These are phyloP conservation scores for Ariolimax columbianus DNA, from an alignment of 2,888 invertebrate genomes.

Conservation along the genomic window DNA sequence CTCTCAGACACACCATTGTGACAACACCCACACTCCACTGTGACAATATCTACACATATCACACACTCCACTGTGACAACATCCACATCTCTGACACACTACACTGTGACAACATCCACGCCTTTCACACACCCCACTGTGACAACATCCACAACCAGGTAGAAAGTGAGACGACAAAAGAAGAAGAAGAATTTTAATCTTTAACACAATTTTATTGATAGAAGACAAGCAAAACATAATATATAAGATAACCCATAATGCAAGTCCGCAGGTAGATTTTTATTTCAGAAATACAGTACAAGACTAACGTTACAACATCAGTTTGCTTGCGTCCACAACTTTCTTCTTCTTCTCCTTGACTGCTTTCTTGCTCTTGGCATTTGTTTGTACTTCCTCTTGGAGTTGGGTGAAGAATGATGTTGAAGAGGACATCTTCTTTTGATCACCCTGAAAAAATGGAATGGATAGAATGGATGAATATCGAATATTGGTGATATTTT, in stretches of 20 bases:
- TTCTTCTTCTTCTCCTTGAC: conserved; percentile 64
- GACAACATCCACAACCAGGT: no score
- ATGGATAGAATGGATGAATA: background rate
- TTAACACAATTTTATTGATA: background rate
- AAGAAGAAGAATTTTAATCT: no score
- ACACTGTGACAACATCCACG: no score
- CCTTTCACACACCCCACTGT: no score
- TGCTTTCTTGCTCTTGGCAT: conserved; percentile 81
- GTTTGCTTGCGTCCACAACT: conserved; percentile 82
- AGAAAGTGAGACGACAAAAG: no score
- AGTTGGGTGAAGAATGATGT: conserved; percentile 91
- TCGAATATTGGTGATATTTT: background rate
- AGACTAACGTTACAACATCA: conserved; percentile 81
- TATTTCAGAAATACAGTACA: background rate
- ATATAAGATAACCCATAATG: no score
- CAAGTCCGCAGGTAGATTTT: background rate
- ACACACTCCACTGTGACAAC: no score
- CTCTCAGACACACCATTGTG: no score
- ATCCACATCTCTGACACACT: no score
- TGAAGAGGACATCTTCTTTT: conserved; percentile 83
- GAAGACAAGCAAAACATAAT: background rate
- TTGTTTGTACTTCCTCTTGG: conserved; percentile 86
- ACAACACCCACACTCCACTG: no score
- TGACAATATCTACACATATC: no score
- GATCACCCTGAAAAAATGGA: conserved; percentile 43